These are phyloP conservation scores for Corythaixoides concolor DNA, from an alignment of 2,113 vertebrate species.

Conservation along the genomic window DNA sequence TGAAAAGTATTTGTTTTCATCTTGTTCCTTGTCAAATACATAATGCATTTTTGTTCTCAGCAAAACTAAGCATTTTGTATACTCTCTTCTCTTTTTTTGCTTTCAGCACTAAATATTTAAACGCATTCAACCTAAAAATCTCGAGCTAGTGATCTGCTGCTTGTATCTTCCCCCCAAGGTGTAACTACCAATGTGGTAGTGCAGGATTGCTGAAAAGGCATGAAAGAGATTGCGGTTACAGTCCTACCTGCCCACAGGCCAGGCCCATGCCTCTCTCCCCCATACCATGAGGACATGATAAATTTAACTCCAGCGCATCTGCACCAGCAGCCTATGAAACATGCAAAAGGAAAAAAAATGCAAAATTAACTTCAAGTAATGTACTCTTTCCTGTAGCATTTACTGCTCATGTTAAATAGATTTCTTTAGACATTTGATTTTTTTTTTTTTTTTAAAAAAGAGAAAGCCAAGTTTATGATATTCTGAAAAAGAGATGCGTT, in stretches of 20 bases:
- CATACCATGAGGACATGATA: constrained; percentile 97
- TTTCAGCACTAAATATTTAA: constrained; percentile 75
- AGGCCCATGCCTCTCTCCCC: constrained; percentile 96
- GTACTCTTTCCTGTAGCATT: not conserved
- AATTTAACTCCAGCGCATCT: constrained; percentile 94
- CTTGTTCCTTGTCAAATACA: constrained; percentile 68
- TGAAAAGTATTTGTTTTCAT: constrained; percentile 65
- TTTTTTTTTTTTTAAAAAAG: not conserved
- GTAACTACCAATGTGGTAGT: not conserved
- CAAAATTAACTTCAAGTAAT: constrained; percentile 5
- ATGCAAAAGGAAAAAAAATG: not conserved
- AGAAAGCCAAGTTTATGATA: not conserved
- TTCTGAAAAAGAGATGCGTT: not conserved
- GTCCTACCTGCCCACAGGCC: constrained; percentile 92
- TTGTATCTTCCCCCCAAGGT: constrained; percentile 24
- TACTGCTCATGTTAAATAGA: not conserved
- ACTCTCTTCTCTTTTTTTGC: constrained; percentile 45
- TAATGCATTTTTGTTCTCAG: constrained; percentile 68
- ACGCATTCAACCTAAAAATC: constrained; percentile 48
- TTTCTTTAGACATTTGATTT: not conserved
- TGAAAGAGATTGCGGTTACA: not conserved
- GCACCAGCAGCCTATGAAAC: constrained; percentile 84
- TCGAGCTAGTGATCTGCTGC: constrained; percentile 39
- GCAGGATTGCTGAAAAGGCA: not conserved
- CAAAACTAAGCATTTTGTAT: constrained; percentile 62